Conservation (phyloP, 2,888 invertebrate species). For the Loripinus fragilis region DNA sequence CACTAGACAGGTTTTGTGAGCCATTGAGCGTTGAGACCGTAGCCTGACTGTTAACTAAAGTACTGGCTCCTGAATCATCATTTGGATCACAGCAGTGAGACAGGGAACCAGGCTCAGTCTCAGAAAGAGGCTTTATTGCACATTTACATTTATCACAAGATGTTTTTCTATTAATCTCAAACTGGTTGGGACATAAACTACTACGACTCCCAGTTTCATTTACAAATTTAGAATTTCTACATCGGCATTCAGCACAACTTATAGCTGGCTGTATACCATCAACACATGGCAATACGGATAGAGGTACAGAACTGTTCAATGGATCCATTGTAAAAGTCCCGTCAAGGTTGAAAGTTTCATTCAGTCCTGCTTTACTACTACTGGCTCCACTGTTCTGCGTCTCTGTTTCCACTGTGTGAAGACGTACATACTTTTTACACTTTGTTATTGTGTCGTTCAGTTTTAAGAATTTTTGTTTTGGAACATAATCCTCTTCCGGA, state of each 20-base stretch:
- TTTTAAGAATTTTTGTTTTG: conserved; percentile 47
- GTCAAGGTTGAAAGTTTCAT: conserved; percentile 49
- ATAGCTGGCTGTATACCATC: conserved; percentile 8
- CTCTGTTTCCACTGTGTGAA: conserved; percentile 27
- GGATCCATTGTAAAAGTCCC: conserved; percentile 54
- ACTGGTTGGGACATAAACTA: background rate
- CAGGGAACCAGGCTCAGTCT: conserved; percentile 26
- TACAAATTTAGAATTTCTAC: background rate
- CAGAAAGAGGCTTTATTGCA: conserved; percentile 12
- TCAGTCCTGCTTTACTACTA: background rate
- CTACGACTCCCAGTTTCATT: background rate
- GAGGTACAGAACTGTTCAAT: conserved; percentile 13
- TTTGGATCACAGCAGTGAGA: conserved; percentile 19
- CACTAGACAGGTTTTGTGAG: conserved; percentile 43
- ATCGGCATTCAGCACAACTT: background rate
- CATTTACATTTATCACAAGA: conserved; percentile 11
- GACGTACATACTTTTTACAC: conserved; percentile 49
- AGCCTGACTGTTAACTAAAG: conserved; percentile 54
- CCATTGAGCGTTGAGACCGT: conserved; percentile 55
- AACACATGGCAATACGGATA: conserved; percentile 38
- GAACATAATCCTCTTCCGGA: conserved; percentile 27
- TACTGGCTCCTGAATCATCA: conserved; percentile 56
- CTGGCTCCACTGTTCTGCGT: background rate
- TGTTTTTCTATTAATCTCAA: background rate
- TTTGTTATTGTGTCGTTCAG: conserved; percentile 58